phyloP scores from a whole-genome alignment of 2,113 vertebrate genomes.

The Cyprinodon variegatus region DNA sequence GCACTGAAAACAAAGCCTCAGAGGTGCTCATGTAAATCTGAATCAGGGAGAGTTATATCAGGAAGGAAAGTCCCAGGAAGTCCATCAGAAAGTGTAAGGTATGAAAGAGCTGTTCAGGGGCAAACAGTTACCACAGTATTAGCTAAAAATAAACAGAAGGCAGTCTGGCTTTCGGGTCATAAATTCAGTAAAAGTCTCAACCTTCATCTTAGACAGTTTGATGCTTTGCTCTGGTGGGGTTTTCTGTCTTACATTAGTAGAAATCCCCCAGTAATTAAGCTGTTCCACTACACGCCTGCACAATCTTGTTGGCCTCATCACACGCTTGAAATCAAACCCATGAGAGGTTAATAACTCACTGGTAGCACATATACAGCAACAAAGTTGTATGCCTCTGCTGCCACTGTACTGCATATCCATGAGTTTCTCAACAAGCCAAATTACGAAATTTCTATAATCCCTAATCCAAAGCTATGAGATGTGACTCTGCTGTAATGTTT shows the following conservation, averaged over 20 bases:
- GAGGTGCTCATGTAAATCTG: constrained; percentile 20
- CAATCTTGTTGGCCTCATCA: background rate
- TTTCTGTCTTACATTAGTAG: background rate
- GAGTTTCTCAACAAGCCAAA: constrained; percentile 4
- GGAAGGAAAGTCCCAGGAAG: constrained; percentile 57
- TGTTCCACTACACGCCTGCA: background rate
- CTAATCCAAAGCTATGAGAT: constrained; percentile 41
- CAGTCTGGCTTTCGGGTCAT: constrained; percentile 18
- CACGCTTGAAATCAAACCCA: background rate
- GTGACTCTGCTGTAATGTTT: constrained; percentile 27
- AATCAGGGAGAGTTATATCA: constrained; percentile 6
- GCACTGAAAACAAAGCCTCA: constrained; percentile 16
- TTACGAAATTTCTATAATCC: constrained; percentile 60
- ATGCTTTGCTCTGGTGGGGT: background rate
- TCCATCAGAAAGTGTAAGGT: constrained; percentile 17
- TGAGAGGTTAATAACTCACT: constrained; percentile 3
- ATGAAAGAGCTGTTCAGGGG: constrained; percentile 11
- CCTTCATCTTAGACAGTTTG: constrained; percentile 1
- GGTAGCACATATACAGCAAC: constrained; percentile 9
- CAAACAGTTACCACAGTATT: constrained; percentile 24
- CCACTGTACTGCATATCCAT: constrained; percentile 5
- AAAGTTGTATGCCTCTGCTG: background rate
- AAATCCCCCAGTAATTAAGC: background rate
- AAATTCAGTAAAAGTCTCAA: constrained; percentile 5
- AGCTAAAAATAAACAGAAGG: constrained; percentile 20